Conservation (phyloP, 2,113 vertebrate genomes). For the Centropristis striata region DNA sequence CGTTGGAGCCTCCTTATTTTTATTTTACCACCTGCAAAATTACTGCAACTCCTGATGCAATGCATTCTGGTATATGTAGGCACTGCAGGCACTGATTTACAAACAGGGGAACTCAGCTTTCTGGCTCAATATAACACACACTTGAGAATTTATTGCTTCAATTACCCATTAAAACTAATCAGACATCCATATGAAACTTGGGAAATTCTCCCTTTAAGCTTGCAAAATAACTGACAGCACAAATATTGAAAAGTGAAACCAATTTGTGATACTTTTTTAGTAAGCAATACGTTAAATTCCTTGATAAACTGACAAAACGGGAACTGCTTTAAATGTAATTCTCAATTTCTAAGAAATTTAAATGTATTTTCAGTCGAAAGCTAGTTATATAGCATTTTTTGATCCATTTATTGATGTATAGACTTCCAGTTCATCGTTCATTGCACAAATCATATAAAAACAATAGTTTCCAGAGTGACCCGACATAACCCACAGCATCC, state of each 20-base stretch:
- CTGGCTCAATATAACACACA: too few relatives aligned
- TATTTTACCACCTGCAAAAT: too few relatives aligned
- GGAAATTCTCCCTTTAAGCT: neutral
- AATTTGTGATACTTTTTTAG: neutral
- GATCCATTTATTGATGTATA: neutral
- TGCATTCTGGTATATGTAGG: too few relatives aligned
- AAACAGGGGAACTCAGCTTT: too few relatives aligned
- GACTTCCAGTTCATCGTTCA: neutral
- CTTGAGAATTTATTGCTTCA: too few relatives aligned
- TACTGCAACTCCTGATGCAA: too few relatives aligned
- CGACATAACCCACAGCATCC: conserved; percentile 14
- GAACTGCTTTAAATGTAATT: neutral
- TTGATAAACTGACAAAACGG: neutral
- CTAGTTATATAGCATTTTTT: neutral
- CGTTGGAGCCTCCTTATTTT: too few relatives aligned
- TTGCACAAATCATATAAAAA: neutral
- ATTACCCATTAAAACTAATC: too few relatives aligned
- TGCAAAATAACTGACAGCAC: neutral
- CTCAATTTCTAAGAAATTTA: neutral
- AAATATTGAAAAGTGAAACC: neutral
- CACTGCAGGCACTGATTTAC: too few relatives aligned
- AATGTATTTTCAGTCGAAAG: neutral
- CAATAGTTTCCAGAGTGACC: conserved; percentile 3
- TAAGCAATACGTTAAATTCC: neutral
- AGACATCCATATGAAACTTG: too few relatives aligned